Evolutionary conservation across 1,140 invertebrate genomes (phyloP).

Genomic region (Zaprionus camerounensis): DNA sequence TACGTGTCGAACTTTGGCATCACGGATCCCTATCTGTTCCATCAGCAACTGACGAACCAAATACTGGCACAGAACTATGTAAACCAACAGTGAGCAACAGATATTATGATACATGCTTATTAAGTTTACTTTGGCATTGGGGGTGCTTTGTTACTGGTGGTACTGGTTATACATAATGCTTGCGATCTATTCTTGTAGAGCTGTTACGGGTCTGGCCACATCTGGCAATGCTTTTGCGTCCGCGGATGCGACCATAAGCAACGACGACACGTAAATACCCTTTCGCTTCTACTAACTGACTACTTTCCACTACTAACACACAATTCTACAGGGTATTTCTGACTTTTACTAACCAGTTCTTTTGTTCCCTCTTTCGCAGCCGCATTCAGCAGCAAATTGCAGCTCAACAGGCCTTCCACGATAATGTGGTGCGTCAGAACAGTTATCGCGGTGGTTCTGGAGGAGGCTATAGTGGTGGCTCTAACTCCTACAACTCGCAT

Average conservation of each 20-base stretch:
- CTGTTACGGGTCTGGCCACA: slow-evolving; percentile 72
- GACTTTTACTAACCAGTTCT: background rate
- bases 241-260: slow-evolving; percentile 71
- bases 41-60: slow-evolving; percentile 81
- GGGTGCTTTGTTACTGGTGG: slow-evolving; percentile 14
- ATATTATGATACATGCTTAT: background rate
- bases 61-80: slow-evolving; percentile 77
- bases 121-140: background rate
- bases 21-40: slow-evolving; percentile 77
- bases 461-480: slow-evolving; percentile 27
- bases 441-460: slow-evolving; percentile 45
- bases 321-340: background rate
- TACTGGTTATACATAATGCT: slow-evolving; percentile 49
- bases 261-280: slow-evolving; percentile 70
- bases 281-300: slow-evolving; percentile 19
- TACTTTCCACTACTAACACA: slow-evolving; percentile 13
- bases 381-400: slow-evolving; percentile 79
- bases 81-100: slow-evolving; percentile 69
- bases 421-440: slow-evolving; percentile 62
- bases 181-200: slow-evolving; percentile 68
- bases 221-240: slow-evolving; percentile 71
- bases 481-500: slow-evolving; percentile 55
- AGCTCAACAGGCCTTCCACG: slow-evolving; percentile 72
- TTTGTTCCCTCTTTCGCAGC: slow-evolving; percentile 25
- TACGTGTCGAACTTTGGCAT: slow-evolving; percentile 66